Percentiles rank a stretch among this genome's conserved stretches.
Conservation (phyloP, 2,113 vertebrate genomes). For the Otocyon megalotis region DNA sequence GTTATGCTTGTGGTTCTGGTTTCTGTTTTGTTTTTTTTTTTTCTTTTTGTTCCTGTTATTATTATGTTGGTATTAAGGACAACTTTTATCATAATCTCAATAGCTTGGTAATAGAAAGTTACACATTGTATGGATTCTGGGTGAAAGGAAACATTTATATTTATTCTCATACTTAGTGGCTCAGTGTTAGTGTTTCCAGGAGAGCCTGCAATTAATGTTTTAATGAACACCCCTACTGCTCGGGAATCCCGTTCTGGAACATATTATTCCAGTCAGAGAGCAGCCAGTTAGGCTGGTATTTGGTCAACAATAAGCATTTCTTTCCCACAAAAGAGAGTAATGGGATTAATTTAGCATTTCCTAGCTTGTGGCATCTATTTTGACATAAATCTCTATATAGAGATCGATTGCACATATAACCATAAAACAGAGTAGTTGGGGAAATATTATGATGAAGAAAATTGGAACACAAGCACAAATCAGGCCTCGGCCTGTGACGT, state of each 20-base stretch:
- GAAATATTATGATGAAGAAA: constrained; percentile 69
- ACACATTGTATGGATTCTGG: not conserved
- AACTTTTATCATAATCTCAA: constrained; percentile 45
- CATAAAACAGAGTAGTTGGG: constrained; percentile 64
- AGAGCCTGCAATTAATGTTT: constrained; percentile 43
- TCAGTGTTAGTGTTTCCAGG: constrained; percentile 45
- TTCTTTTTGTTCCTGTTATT: constrained; percentile 60
- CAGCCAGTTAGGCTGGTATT: constrained; percentile 42
- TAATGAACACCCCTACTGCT: constrained; percentile 37
- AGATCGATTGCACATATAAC: constrained; percentile 65
- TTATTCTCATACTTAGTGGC: constrained; percentile 41
- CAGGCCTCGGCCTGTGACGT: constrained; percentile 34
- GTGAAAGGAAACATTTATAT: constrained; percentile 46
- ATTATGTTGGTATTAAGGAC: constrained; percentile 59
- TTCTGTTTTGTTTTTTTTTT: constrained; percentile 52
- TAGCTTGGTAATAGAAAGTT: constrained; percentile 59
- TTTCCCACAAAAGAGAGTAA: constrained; percentile 70
- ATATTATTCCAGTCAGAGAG: constrained; percentile 53
- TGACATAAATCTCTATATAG: constrained; percentile 58
- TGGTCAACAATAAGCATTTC: constrained; percentile 67
- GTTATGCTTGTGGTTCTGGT: constrained; percentile 28
- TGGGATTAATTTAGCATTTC: constrained; percentile 78
- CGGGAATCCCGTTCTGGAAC: constrained; percentile 44
- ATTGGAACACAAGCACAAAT: constrained; percentile 69
- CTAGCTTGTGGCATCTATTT: constrained; percentile 64